Evolutionary conservation across 2,113 vertebrate genomes (phyloP).

Genomic region (Periophthalmus modestus): DNA sequence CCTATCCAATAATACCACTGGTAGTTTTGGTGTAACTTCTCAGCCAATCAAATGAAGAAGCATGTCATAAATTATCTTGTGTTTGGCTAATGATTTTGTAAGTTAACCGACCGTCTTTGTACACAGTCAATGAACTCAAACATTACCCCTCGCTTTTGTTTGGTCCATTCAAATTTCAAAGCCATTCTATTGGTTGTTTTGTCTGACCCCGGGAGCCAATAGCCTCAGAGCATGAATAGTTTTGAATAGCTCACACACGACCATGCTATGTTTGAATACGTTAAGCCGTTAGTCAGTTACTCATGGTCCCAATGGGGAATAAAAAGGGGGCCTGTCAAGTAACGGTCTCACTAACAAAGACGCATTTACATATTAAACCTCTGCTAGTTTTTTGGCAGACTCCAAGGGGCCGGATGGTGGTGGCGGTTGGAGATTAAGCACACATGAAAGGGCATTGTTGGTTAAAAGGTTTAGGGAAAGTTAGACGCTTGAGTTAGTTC

Average conservation of each 20-base stretch:
- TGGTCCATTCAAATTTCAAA: conserved; percentile 51
- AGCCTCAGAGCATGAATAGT: conserved; percentile 18
- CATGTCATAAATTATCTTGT: conserved; percentile 39
- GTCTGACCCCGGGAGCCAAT: conserved; percentile 46
- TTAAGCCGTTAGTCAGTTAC: conserved; percentile 50
- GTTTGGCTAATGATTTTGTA: conserved; percentile 43
- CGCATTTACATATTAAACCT: conserved; percentile 69
- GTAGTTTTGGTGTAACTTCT: not conserved
- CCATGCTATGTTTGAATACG: conserved; percentile 41
- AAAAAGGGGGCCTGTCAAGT: conserved; percentile 38
- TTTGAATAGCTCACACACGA: conserved; percentile 51
- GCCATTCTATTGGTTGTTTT: conserved; percentile 42
- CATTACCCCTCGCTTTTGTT: conserved; percentile 33
- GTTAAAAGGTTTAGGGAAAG: conserved; percentile 6
- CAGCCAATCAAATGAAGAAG: not conserved
- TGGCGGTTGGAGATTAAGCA: conserved; percentile 22
- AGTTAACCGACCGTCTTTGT: conserved; percentile 20
- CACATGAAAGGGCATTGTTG: conserved; percentile 30
- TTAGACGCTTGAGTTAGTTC: conserved; percentile 43
- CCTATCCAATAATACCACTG: not conserved
- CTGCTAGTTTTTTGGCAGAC: conserved; percentile 16
- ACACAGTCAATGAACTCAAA: conserved; percentile 34
- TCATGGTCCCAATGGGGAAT: conserved; percentile 35
- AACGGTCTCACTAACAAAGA: conserved; percentile 47
- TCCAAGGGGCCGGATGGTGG: conserved; percentile 29